Evolutionary conservation across 2,888 invertebrate species (phyloP), one percentile per base, ranked within the genome.

Genomic region (Leucophora obtusa): DNA sequence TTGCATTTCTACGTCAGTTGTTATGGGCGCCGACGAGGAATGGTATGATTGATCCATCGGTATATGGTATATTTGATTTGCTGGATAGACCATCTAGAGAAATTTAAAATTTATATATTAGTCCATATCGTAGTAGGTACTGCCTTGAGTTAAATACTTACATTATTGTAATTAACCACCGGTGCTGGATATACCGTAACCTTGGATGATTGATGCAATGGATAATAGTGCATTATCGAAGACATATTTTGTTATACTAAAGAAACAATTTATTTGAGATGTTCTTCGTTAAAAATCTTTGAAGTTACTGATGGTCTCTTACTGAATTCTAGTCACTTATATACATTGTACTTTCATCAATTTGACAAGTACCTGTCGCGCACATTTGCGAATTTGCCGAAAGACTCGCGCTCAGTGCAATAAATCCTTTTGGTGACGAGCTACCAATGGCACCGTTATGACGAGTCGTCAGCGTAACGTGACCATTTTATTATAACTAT

Each of bases 341-440:
- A 74, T 71, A 65, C 43, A 18, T 15, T 2, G 7, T 53, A 6
- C 14, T 10, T 62, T 56, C 9, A 17, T 18, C 28, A n/a, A 8
- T 14, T 50, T 54, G 33, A 18, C 66, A 33, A 73, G 56, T 73
- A 73, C 70, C 79, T 82, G 75, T 17, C 56, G 35, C 62, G 15
- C 8, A 58, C 21, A 62, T 62, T 51, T 81, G 33, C 63, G 83
- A 86, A 85, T 87, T 86, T 87, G 86, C 84, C 85, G 86, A 86
- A 83, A 38, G 35, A 79, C 80, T 85, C 84, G 85, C 84, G 83
- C 43, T 50, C 78, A 74, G 35, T 70, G 84, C 77, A 82, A 86
- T 85, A 87, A 86, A 86, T 86, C 85, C 85, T 83, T 85, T 86
- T 79, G 75, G 71, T 77, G 76, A 71, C 69, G 70, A 59, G 21